A percentile compares a stretch with the other conserved stretches of the same genome.
Evolutionary conservation across 2,888 invertebrate species (phyloP).

Genomic region (Andrena bicolor): DNA sequence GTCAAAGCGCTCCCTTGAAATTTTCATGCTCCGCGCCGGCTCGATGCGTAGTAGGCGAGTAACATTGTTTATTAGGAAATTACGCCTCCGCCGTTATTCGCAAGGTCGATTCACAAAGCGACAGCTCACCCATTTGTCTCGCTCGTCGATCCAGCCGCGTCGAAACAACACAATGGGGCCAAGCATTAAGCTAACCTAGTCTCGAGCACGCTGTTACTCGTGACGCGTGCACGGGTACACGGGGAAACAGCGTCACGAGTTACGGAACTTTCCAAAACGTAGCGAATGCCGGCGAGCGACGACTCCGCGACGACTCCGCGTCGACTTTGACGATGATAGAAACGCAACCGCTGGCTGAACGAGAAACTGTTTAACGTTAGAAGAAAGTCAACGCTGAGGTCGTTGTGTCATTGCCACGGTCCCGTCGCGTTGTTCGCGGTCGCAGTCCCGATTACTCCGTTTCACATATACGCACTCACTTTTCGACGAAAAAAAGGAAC

Average conservation of each 20-base stretch:
- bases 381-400: conserved; percentile 52
- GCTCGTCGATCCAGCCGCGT: conserved; percentile 33
- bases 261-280: conserved; percentile 7
- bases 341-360: background rate
- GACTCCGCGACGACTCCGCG: background rate
- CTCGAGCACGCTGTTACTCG: conserved; percentile 41
- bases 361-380: conserved; percentile 17
- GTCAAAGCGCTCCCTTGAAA: conserved; percentile 40
- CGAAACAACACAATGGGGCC: conserved; percentile 46
- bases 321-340: conserved; percentile 14
- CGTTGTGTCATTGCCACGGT: conserved; percentile 70
- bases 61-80: conserved; percentile 53
- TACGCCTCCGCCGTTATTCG: conserved; percentile 31
- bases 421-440: conserved; percentile 58
- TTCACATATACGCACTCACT: conserved; percentile 62
- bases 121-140: conserved; percentile 43
- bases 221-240: conserved; percentile 38
- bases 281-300: background rate
- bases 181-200: conserved; percentile 57
- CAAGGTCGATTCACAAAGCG: conserved; percentile 49
- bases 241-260: background rate
- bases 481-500: conserved; percentile 44
- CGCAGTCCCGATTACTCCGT: conserved; percentile 62
- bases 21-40: conserved; percentile 33
- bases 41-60: conserved; percentile 1